These are phyloP conservation scores for Acanthisitta chloris DNA, from an alignment of 2,113 vertebrate genomes.

Conservation along the genomic window DNA sequence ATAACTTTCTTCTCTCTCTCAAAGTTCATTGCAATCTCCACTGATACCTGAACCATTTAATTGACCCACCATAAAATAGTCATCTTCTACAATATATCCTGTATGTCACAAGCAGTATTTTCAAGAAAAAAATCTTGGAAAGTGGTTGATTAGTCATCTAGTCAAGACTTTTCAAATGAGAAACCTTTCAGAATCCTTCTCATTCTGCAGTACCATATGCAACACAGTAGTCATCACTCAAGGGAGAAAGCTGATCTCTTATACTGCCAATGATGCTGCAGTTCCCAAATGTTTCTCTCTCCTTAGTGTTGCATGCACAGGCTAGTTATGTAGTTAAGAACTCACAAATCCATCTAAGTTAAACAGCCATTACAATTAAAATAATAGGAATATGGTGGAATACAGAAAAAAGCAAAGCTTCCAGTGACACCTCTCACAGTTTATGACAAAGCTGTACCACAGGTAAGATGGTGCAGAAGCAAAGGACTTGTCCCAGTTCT, in stretches of 20 bases:
- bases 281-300: background rate
- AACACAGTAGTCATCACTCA: background rate
- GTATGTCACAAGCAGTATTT: background rate
- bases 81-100: background rate
- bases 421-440: background rate
- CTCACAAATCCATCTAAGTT: background rate
- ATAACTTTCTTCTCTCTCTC: background rate
- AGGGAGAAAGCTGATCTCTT: background rate
- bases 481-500: background rate
- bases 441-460: background rate
- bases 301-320: background rate
- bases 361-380: background rate
- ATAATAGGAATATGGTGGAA: background rate
- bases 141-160: background rate
- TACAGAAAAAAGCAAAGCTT: background rate
- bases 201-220: background rate
- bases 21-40: background rate
- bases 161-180: background rate
- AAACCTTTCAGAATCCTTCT: background rate
- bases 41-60: background rate
- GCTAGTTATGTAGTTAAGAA: background rate
- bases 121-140: background rate
- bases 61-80: background rate
- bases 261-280: background rate
- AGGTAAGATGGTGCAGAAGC: background rate